A percentile compares a stretch with the other conserved stretches of the same genome.
These are phyloP conservation scores for Drosophila sordidula DNA, from an alignment of 2,888 invertebrate genomes.

Conservation along the genomic window DNA sequence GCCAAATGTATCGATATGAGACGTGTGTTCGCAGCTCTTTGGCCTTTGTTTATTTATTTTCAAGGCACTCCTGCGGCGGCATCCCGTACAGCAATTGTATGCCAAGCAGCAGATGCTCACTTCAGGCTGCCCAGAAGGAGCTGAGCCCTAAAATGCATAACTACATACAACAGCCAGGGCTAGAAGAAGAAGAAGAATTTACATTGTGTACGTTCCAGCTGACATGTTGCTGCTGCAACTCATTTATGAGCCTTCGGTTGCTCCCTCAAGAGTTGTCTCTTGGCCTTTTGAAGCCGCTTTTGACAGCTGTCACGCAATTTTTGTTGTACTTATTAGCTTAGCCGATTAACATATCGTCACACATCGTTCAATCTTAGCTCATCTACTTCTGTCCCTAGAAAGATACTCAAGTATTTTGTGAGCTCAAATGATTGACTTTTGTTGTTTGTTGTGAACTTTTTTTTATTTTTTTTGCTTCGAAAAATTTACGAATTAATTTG, in stretches of 20 bases:
- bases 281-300: constrained; percentile 16
- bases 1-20: constrained; percentile 52
- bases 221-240: constrained; percentile 32
- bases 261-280: constrained; percentile 12
- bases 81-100: constrained; percentile 28
- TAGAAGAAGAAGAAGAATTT: constrained; percentile 21
- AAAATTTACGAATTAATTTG: background rate
- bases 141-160: constrained; percentile 45
- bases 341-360: constrained; percentile 23
- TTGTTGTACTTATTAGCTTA: constrained; percentile 36
- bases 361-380: constrained; percentile 2
- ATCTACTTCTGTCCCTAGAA: background rate
- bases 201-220: constrained; percentile 42
- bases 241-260: constrained; percentile 38
- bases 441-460: too few species aligned
- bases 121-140: constrained; percentile 16
- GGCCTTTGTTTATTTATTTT: constrained; percentile 45
- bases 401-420: background rate
- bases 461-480: background rate
- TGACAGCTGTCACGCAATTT: constrained; percentile 48
- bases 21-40: constrained; percentile 31
- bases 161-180: constrained; percentile 13
- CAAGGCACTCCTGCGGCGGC: constrained; percentile 43
- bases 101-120: constrained; percentile 48
- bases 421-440: background rate